phyloP scores from a whole-genome alignment of 1,140 invertebrate genomes.

The Leptestheria dahalacensis region DNA sequence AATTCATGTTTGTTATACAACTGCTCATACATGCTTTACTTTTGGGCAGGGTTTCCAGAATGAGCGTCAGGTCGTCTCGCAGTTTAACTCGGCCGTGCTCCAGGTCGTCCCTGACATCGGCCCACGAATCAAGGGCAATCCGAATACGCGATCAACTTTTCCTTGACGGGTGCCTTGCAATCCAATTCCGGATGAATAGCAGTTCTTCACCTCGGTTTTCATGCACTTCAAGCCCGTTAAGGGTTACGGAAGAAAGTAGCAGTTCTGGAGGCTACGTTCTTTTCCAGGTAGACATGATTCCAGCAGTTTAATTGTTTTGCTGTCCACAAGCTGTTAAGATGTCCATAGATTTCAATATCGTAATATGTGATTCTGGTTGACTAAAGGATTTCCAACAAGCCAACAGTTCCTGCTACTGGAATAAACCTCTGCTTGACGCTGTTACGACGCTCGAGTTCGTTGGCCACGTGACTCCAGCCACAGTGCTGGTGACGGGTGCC shows the following conservation, averaged over 20 bases:
- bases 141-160: background rate
- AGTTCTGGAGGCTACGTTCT: background rate
- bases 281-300: background rate
- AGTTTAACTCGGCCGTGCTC: no score
- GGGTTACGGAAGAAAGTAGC: background rate
- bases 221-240: background rate
- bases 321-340: background rate
- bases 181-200: no score
- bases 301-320: background rate
- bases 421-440: conserved; percentile 65
- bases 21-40: no score
- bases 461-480: conserved; percentile 74
- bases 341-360: background rate
- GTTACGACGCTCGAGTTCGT: conserved; percentile 69
- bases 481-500: conserved; percentile 65
- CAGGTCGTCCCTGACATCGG: no score
- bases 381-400: conserved; percentile 48
- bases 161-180: background rate
- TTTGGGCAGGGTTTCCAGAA: no score
- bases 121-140: no score
- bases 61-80: background rate
- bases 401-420: conserved; percentile 86
- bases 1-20: no score
- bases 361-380: background rate
- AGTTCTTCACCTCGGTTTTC: no score